Percentiles rank a stretch among this genome's conserved stretches.
Conservation (phyloP, 2,113 vertebrate genomes). For the Myxocyprinus asiaticus region DNA sequence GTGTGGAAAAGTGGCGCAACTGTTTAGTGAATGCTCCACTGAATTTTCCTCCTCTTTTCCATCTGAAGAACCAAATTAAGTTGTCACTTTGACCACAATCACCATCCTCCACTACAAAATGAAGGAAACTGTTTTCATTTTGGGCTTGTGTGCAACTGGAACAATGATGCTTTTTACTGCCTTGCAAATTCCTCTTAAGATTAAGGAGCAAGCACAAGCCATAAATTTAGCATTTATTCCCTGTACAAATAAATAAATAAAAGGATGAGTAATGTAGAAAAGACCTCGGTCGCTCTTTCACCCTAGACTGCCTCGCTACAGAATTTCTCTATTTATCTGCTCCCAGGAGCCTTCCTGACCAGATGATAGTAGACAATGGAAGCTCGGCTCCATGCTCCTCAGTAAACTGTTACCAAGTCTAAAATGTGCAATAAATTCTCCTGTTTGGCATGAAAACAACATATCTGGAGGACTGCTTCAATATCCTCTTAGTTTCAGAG, state of each 20-base stretch:
- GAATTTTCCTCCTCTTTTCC: constrained; percentile 8
- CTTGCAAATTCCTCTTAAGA: constrained; percentile 43
- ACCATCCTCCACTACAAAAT: not conserved
- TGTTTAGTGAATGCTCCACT: too few relatives aligned
- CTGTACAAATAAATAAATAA: constrained; percentile 46
- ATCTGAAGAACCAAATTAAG: constrained; percentile 44
- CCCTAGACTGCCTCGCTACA: constrained; percentile 12
- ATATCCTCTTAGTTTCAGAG: not conserved
- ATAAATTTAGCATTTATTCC: constrained; percentile 45
- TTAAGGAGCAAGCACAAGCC: constrained; percentile 39
- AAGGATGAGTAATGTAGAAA: constrained; percentile 33
- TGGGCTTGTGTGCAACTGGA: constrained; percentile 24
- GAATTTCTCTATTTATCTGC: constrained; percentile 31
- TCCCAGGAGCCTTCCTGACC: constrained; percentile 31
- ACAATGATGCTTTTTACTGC: constrained; percentile 37
- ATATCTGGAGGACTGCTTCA: constrained; percentile 12
- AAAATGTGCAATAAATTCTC: constrained; percentile 24
- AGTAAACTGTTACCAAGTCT: constrained; percentile 29
- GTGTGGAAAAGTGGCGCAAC: too few relatives aligned
- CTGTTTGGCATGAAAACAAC: constrained; percentile 21
- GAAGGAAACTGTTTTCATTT: constrained; percentile 21
- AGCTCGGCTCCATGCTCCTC: constrained; percentile 13
- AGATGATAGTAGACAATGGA: constrained; percentile 31
- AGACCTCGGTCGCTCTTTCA: constrained; percentile 29
- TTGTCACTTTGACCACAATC: constrained; percentile 38